Percentiles rank a stretch among this genome's conserved stretches.
Conservation (phyloP, 2,888 invertebrate genomes). For the Drosophila mulleri region DNA sequence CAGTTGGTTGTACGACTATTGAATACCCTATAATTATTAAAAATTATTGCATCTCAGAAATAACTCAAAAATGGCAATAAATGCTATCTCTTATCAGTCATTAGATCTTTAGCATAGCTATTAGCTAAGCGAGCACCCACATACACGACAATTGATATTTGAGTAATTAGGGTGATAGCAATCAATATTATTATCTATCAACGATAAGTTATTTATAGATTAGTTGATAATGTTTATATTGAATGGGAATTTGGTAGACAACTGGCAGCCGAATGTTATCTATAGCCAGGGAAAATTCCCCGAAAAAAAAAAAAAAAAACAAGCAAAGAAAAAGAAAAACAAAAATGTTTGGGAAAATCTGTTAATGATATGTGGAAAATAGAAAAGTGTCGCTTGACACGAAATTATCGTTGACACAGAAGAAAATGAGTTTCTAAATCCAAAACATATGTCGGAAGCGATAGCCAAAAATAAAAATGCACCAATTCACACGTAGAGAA, state of each 20-base stretch:
- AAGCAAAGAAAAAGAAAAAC: too few relatives aligned
- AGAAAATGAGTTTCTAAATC: constrained; percentile 63
- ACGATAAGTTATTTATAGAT: constrained; percentile 49
- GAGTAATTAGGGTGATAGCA: constrained; percentile 2
- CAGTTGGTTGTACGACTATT: background rate
- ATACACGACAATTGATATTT: constrained; percentile 17
- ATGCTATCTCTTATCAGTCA: background rate
- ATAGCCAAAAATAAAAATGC: constrained; percentile 57
- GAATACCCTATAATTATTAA: background rate
- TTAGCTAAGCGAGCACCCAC: constrained; percentile 25
- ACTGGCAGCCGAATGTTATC: constrained; percentile 45
- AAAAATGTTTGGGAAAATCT: constrained; percentile 17
- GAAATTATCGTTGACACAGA: constrained; percentile 61
- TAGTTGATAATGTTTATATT: constrained; percentile 13
- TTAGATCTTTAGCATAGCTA: background rate
- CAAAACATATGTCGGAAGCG: constrained; percentile 66
- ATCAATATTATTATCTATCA: constrained; percentile 44
- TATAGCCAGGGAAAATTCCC: constrained; percentile 12
- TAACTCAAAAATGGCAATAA: too few relatives aligned
- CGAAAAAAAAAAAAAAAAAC: background rate
- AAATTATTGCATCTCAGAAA: too few relatives aligned
- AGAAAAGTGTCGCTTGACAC: constrained; percentile 39
- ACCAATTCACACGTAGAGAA: constrained; percentile 35
- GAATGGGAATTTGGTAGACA: constrained; percentile 35
- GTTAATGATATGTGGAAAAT: constrained; percentile 38